phyloP scores from a whole-genome alignment of 1,140 invertebrate genomes.

The Macrobrachium nipponense region DNA sequence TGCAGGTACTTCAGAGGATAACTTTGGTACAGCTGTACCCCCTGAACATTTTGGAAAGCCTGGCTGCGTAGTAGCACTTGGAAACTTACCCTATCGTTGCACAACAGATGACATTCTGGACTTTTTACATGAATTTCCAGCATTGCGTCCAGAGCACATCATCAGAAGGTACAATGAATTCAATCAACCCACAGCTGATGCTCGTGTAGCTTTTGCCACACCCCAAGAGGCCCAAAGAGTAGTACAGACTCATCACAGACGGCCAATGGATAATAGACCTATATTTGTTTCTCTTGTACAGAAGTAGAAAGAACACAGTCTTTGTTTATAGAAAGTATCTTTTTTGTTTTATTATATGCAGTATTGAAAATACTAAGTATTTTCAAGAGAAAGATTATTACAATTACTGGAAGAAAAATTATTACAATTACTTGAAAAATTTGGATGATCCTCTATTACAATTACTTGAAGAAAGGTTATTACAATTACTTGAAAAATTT shows the following conservation, averaged over 20 bases:
- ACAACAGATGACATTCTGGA: conserved; percentile 87
- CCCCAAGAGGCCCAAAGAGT: conserved; percentile 82
- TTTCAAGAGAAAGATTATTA: too few species aligned
- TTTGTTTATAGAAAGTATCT: not conserved
- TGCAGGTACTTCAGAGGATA: conserved; percentile 29
- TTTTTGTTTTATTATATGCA: too few species aligned
- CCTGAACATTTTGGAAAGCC: conserved; percentile 79
- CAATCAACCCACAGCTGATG: conserved; percentile 88
- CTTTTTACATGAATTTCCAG: conserved; percentile 83
- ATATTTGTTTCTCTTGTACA: conserved; percentile 50
- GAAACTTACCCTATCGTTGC: conserved; percentile 89
- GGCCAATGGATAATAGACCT: conserved; percentile 44
- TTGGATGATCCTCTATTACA: too few species aligned
- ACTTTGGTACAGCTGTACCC: conserved; percentile 60
- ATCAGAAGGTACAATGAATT: conserved; percentile 86
- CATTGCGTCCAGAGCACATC: conserved; percentile 79
- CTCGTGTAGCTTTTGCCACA: conserved; percentile 83
- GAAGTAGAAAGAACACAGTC: not conserved
- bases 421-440: too few species aligned
- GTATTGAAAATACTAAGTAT: too few species aligned
- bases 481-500: too few species aligned
- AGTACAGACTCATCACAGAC: conserved; percentile 71
- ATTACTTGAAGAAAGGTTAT: too few species aligned
- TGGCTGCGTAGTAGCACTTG: conserved; percentile 84
- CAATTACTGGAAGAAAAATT: too few species aligned